Evolutionary conservation across 1,140 invertebrate species (phyloP), one percentile per base, ranked within the genome.

Genomic region (Nasonia longicornis): DNA sequence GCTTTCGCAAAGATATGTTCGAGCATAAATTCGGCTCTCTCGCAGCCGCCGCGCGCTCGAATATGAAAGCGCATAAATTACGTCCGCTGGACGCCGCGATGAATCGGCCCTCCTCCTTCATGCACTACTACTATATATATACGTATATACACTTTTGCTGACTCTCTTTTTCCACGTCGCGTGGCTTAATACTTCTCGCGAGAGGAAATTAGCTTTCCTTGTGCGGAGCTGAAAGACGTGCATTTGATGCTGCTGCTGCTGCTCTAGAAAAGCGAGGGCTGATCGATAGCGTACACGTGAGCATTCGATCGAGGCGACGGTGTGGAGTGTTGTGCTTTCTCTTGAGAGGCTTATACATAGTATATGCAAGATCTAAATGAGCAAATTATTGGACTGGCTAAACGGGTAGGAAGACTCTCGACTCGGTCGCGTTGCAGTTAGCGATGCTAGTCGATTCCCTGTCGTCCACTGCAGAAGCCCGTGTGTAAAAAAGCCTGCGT

Each of bases 21-120:
- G 35, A 10, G 63, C 75, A 82, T 82, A 82, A 82, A 82, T 82
- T 72, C 38, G 42, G 52, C 12, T 26, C 16, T 26, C 42, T 67
- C 75, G 58, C 77, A 71, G 64, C 42, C 83, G 84, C 26, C 26
- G 26, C 26, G 26, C 26, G 26, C 80, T 84, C 81, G 86, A 86
- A 89, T 89, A 89, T 88, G 88, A 89, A 87, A 88, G 87, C 86
- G 85, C 85, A 89, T 89, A 89, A 89, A 89, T 89, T 89, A 88
- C 77, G 70, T 77, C 77, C 67, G 82, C 66, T 67, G 48, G 77
- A n/a, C 70, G 82, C 69, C 67, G 80, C 78, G 86, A 86, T 85
- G 87, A 87, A 88, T 89, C 85, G 82, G 83, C 84, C 83, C 52
- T 58, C 52, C 20, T 58, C 52, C 45, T 14, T 16, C 45, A 14